Evolutionary conservation across 2,888 invertebrate genomes (phyloP).

Genomic region (Tenthredo mesomela): DNA sequence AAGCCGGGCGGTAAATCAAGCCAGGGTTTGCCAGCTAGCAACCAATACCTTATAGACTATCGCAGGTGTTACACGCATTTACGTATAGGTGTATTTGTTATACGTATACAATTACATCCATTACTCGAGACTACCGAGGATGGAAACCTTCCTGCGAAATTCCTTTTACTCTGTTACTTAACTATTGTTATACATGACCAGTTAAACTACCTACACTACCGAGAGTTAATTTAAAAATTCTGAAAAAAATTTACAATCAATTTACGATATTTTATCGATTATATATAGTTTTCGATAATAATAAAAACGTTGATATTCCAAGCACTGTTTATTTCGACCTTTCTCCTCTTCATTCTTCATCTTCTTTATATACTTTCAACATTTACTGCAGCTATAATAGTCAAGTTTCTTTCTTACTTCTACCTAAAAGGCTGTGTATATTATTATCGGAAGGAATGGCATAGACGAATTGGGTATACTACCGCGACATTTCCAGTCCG

Average conservation of each 20-base stretch:
- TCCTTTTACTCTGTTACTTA: background rate
- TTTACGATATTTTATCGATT: background rate
- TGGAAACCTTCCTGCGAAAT: background rate
- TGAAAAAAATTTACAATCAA: background rate
- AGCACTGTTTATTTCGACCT: background rate
- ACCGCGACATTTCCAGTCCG: slow-evolving; percentile 1
- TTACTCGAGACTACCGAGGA: slow-evolving; percentile 15
- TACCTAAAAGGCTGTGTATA: slow-evolving; percentile 12
- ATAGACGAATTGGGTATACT: slow-evolving; percentile 9
- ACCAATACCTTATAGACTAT: slow-evolving; percentile 60
- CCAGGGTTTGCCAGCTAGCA: slow-evolving; percentile 62
- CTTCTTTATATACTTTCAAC: background rate
- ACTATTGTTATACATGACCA: slow-evolving; percentile 27
- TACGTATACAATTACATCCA: slow-evolving; percentile 50
- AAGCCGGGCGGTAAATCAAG: slow-evolving; percentile 68
- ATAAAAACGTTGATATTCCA: background rate
- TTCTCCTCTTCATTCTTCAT: background rate
- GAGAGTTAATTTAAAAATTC: background rate
- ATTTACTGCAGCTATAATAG: background rate
- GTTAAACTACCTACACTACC: background rate
- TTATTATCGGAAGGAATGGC: slow-evolving; percentile 24
- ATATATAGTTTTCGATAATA: background rate
- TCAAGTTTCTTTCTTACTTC: background rate
- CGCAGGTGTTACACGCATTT: slow-evolving; percentile 44
- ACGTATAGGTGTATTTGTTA: slow-evolving; percentile 22